These are phyloP conservation scores for Ennomos fuscantarius DNA, from an alignment of 2,888 invertebrate species.

Conservation along the genomic window DNA sequence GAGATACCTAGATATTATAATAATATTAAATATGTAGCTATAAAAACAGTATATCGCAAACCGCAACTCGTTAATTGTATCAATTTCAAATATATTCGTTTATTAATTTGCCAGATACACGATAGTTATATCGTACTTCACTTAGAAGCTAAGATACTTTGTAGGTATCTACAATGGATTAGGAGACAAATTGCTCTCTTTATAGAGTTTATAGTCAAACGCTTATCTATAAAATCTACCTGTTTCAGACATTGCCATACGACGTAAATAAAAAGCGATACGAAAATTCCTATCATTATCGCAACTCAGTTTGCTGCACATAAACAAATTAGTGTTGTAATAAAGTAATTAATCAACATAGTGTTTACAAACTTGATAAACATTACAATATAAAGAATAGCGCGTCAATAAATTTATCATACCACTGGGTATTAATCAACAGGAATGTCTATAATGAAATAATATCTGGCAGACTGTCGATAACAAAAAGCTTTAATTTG, in stretches of 20 bases:
- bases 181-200: not conserved
- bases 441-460: not conserved
- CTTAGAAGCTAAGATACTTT: too few species aligned
- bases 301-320: too few species aligned
- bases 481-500: conserved; percentile 16
- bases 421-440: conserved; percentile 11
- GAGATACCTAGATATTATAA: not conserved
- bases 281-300: too few species aligned
- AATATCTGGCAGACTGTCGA: conserved; percentile 15
- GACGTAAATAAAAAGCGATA: too few species aligned
- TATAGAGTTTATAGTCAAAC: too few species aligned
- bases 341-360: conserved; percentile 7
- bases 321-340: not conserved
- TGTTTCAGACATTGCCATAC: too few species aligned
- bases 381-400: not conserved
- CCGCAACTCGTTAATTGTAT: too few species aligned
- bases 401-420: not conserved
- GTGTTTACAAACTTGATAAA: conserved; percentile 10
- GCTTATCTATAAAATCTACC: too few species aligned
- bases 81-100: too few species aligned
- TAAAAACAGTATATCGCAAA: not conserved
- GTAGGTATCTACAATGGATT: too few species aligned
- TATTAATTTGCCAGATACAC: too few species aligned
- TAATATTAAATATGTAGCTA: not conserved
- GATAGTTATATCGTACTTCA: too few species aligned